Percentiles rank a stretch among this genome's conserved stretches.
Evolutionary conservation across 2,888 invertebrate species (phyloP).

Genomic region (Drosophila mayaguana): DNA sequence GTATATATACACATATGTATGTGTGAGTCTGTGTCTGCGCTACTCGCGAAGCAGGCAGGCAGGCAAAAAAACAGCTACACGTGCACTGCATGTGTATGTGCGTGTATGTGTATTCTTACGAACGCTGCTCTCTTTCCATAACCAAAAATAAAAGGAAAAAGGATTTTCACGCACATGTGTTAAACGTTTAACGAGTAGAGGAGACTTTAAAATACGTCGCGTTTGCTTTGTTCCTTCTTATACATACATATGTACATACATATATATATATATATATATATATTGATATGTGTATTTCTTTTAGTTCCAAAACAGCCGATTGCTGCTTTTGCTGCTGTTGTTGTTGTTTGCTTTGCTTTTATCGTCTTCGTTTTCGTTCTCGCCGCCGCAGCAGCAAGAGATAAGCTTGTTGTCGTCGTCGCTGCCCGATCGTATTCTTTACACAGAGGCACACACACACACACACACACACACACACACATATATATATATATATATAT

Average conservation of each 20-base stretch:
- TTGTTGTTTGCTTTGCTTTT: constrained; percentile 77
- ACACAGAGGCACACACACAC: too few species aligned
- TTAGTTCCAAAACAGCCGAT: constrained; percentile 64
- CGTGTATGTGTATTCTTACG: constrained; percentile 2
- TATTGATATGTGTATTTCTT: constrained; percentile 15
- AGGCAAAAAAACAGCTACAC: constrained; percentile 48
- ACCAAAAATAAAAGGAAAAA: constrained; percentile 53
- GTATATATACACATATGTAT: neutral
- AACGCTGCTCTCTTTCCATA: constrained; percentile 4
- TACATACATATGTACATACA: neutral
- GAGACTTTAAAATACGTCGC: constrained; percentile 39
- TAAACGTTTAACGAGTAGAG: constrained; percentile 35
- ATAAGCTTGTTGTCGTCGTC: constrained; percentile 68
- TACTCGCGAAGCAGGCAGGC: constrained; percentile 34
- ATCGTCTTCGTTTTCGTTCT: constrained; percentile 68
- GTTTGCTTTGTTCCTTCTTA: constrained; percentile 50
- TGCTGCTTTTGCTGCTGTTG: constrained; percentile 37
- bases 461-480: too few species aligned
- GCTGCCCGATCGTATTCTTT: constrained; percentile 58
- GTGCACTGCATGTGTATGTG: constrained; percentile 45
- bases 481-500: neutral
- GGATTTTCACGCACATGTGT: constrained; percentile 74
- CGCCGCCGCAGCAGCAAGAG: constrained; percentile 48
- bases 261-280: constrained; percentile 15
- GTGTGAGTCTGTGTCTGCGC: neutral